These are phyloP conservation scores for Sebastiscus tertius DNA, from an alignment of 2,797 vertebrate species.

Conservation along the genomic window DNA sequence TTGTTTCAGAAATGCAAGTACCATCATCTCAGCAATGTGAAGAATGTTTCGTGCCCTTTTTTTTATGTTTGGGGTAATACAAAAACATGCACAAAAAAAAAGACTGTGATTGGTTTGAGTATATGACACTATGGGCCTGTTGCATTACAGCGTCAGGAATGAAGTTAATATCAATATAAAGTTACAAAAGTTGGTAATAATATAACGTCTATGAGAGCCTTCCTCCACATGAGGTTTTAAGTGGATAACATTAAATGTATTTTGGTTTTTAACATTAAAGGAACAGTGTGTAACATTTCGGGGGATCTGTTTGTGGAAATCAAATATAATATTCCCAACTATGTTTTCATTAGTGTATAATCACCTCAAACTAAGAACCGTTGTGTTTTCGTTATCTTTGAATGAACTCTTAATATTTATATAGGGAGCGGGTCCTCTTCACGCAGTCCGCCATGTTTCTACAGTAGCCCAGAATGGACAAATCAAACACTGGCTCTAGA, in stretches of 20 bases:
- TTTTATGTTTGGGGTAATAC: not conserved
- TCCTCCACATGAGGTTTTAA: not conserved
- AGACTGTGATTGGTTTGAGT: not conserved
- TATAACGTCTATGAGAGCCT: not conserved
- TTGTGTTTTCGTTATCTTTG: too few species aligned
- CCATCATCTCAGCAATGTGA: conserved; percentile 44
- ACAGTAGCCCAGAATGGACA: too few species aligned
- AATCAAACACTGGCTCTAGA: too few species aligned
- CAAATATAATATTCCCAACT: too few species aligned
- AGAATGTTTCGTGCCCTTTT: conserved; percentile 39
- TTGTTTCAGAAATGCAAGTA: conserved; percentile 27
- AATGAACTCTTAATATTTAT: too few species aligned
- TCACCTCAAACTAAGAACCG: too few species aligned
- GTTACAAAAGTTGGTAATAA: not conserved
- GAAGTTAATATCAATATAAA: not conserved
- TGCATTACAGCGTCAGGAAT: not conserved
- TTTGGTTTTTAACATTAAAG: not conserved
- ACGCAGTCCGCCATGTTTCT: too few species aligned
- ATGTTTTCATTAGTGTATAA: too few species aligned
- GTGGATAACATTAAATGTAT: not conserved
- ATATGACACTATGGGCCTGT: not conserved
- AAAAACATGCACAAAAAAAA: not conserved
- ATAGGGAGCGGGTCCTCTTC: too few species aligned
- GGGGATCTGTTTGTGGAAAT: too few species aligned
- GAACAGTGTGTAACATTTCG: too few species aligned